These are phyloP conservation scores for Limnephilus marmoratus DNA, from an alignment of 2,888 invertebrate species.

Conservation along the genomic window DNA sequence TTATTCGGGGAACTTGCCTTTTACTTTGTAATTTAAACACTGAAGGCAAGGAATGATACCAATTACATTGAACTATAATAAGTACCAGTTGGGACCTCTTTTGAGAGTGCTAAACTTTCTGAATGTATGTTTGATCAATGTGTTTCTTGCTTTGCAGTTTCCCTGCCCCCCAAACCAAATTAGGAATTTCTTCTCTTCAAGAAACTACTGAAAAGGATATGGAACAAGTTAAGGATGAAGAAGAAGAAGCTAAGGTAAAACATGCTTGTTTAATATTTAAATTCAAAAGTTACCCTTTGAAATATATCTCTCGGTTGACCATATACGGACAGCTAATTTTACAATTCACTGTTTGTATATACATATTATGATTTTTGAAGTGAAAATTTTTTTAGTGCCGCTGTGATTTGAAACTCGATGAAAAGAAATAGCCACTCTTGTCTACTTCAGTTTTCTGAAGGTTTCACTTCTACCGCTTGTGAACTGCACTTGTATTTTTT, in stretches of 20 bases:
- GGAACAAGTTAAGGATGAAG: constrained; percentile 60
- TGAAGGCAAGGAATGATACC: not conserved
- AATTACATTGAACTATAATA: not conserved
- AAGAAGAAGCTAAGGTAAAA: constrained; percentile 66
- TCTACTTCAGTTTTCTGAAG: too few relatives aligned
- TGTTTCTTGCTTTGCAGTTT: constrained; percentile 50
- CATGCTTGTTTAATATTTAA: not conserved
- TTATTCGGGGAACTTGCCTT: too few relatives aligned
- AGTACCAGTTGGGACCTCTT: not conserved
- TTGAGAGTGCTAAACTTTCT: not conserved
- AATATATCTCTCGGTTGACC: too few relatives aligned
- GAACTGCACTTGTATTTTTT: too few relatives aligned
- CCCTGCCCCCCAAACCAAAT: constrained; percentile 58
- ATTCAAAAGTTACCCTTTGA: too few relatives aligned
- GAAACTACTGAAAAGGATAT: constrained; percentile 57
- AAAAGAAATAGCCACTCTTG: too few relatives aligned
- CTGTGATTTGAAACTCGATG: too few relatives aligned
- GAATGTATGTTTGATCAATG: not conserved
- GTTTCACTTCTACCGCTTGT: too few relatives aligned
- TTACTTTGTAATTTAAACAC: not conserved
- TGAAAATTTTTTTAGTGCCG: too few relatives aligned
- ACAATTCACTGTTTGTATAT: too few relatives aligned
- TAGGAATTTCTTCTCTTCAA: constrained; percentile 51
- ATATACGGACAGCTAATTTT: too few relatives aligned
- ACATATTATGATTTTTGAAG: too few relatives aligned